Conservation (phyloP, 1,140 invertebrate species). For the Gryllus bimaculatus region DNA sequence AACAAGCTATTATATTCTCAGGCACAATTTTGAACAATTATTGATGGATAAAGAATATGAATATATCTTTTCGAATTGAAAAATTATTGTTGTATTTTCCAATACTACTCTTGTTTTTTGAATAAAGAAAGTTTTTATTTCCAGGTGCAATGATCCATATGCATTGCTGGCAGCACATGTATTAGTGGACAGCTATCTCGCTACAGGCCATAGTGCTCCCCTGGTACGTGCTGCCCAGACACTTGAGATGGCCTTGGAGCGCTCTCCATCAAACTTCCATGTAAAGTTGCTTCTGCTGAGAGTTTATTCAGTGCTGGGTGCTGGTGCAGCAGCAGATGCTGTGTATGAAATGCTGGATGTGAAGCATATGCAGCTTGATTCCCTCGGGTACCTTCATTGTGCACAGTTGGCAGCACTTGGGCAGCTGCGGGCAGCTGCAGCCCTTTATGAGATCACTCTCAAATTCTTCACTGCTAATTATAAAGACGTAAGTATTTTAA, state of each 20-base stretch:
- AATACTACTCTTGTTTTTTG: no score
- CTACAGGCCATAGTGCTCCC: conserved; percentile 45
- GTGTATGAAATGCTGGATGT: conserved; percentile 67
- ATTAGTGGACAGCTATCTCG: conserved; percentile 57
- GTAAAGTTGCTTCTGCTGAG: conserved; percentile 62
- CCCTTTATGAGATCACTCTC: conserved; percentile 58
- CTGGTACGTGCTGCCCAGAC: conserved; percentile 54
- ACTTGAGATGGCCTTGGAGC: conserved; percentile 56
- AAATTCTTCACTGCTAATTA: conserved; percentile 80
- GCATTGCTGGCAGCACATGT: conserved; percentile 65
- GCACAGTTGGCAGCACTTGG: conserved; percentile 59
- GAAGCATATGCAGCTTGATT: conserved; percentile 91
- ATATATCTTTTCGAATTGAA: no score
- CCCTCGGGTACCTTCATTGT: conserved; percentile 73
- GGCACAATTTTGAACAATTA: no score
- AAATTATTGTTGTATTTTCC: no score
- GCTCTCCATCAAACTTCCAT: conserved; percentile 69
- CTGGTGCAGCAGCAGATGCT: conserved; percentile 53
- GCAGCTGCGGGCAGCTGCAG: conserved; percentile 51
- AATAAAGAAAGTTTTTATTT: background rate
- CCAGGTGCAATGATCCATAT: conserved; percentile 57
- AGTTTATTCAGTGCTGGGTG: conserved; percentile 61
- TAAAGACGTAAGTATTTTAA: conserved; percentile 58
- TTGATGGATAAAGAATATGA: no score
- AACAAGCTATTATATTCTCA: no score